Percentiles rank a stretch among this genome's conserved stretches.
phyloP scores from a whole-genome alignment of 2,797 vertebrate genomes.

The Myotis pilosus region DNA sequence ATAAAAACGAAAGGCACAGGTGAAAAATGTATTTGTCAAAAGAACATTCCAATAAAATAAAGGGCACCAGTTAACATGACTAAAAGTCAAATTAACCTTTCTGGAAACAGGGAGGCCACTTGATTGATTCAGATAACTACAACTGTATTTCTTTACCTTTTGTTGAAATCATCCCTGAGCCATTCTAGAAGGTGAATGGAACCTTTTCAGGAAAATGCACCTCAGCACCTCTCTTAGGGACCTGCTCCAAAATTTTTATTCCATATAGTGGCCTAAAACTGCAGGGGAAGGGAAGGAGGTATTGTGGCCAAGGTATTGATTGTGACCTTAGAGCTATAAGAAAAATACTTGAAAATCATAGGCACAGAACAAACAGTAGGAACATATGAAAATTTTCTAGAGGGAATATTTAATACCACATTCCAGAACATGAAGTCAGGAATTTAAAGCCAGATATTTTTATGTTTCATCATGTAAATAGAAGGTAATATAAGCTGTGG shows the following conservation, averaged over 20 bases:
- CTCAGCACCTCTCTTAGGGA: neutral
- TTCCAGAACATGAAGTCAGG: neutral
- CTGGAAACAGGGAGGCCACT: neutral
- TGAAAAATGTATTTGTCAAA: neutral
- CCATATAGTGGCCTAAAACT: neutral
- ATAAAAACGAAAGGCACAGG: neutral
- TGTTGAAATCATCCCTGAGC: neutral
- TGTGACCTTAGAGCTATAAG: neutral
- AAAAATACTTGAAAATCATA: neutral
- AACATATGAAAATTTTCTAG: neutral
- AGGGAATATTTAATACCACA: neutral
- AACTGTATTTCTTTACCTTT: neutral
- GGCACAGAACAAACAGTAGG: neutral
- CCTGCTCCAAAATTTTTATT: neutral
- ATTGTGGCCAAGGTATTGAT: neutral
- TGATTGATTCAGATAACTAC: neutral
- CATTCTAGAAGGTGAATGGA: neutral
- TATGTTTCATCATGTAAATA: neutral
- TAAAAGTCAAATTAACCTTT: neutral
- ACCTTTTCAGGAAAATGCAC: neutral
- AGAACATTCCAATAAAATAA: constrained; percentile 15
- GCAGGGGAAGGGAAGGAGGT: neutral
- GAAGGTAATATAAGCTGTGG: neutral
- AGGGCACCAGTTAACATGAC: neutral
- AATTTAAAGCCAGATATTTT: constrained; percentile 10